A percentile compares a stretch with the other conserved stretches of the same genome.
Conservation (phyloP, 2,113 vertebrate genomes). For the Lagopus muta region DNA sequence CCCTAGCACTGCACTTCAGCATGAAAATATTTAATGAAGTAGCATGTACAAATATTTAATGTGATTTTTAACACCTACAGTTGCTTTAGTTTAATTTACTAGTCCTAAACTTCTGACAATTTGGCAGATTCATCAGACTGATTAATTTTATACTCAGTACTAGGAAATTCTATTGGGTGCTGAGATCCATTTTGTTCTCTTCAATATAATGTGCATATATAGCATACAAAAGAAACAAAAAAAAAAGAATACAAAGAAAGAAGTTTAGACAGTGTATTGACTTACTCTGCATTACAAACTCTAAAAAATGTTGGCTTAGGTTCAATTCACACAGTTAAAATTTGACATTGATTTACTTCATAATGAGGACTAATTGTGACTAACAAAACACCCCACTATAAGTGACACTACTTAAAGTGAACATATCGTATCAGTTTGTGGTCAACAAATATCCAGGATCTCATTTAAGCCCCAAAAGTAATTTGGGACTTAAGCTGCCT, state of each 20-base stretch:
- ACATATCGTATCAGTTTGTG: not conserved
- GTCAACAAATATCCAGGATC: not conserved
- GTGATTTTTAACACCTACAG: not conserved
- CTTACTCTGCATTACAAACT: not conserved
- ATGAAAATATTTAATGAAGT: not conserved
- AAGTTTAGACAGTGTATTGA: not conserved
- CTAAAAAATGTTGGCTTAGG: not conserved
- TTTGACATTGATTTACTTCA: not conserved
- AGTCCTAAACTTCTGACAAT: not conserved
- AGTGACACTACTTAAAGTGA: not conserved
- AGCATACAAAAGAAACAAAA: not conserved
- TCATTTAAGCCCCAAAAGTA: not conserved
- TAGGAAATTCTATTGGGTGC: not conserved
- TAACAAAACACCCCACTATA: accelerated
- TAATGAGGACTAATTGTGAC: not conserved
- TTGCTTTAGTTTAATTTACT: not conserved
- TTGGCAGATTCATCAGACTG: not conserved
- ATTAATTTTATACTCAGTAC: not conserved
- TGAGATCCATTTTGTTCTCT: not conserved
- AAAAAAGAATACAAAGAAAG: not conserved
- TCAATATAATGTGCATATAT: not conserved
- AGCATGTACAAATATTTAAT: not conserved
- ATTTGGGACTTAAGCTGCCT: not conserved
- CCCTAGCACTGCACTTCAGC: not conserved
- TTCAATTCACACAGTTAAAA: not conserved